phyloP scores from a whole-genome alignment of 2,888 invertebrate genomes.

The Hipparchia semele region DNA sequence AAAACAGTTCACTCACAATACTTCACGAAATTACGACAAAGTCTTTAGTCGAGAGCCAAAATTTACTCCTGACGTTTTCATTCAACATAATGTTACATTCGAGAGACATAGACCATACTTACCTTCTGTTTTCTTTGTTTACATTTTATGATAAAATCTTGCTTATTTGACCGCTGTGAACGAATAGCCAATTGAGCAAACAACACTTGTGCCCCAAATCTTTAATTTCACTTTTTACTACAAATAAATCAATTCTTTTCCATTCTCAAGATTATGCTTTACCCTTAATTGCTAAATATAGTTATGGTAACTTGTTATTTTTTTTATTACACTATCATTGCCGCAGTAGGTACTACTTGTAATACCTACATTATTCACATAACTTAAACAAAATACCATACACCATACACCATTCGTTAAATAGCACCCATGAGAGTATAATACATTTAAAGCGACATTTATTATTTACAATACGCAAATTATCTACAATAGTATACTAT shows the following conservation, averaged over 20 bases:
- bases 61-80: no score
- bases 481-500: conserved; percentile 63
- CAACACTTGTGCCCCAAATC: neutral
- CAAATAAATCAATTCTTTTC: conserved; percentile 56
- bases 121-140: no score
- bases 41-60: no score
- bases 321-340: conserved; percentile 52
- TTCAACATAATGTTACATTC: no score
- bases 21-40: neutral
- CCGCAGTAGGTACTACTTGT: conserved; percentile 38
- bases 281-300: conserved; percentile 53
- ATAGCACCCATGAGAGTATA: conserved; percentile 80
- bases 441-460: conserved; percentile 73
- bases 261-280: conserved; percentile 76
- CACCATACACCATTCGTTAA: conserved; percentile 64
- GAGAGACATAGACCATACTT: no score
- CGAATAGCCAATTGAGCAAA: neutral
- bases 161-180: no score
- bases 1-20: conserved; percentile 6
- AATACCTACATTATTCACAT: conserved; percentile 45
- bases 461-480: conserved; percentile 49
- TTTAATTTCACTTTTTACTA: neutral
- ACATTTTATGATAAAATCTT: no score
- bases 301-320: conserved; percentile 68
- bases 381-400: conserved; percentile 65